phyloP scores from a whole-genome alignment of 1,140 invertebrate genomes.

The Phymastichus coffea region DNA sequence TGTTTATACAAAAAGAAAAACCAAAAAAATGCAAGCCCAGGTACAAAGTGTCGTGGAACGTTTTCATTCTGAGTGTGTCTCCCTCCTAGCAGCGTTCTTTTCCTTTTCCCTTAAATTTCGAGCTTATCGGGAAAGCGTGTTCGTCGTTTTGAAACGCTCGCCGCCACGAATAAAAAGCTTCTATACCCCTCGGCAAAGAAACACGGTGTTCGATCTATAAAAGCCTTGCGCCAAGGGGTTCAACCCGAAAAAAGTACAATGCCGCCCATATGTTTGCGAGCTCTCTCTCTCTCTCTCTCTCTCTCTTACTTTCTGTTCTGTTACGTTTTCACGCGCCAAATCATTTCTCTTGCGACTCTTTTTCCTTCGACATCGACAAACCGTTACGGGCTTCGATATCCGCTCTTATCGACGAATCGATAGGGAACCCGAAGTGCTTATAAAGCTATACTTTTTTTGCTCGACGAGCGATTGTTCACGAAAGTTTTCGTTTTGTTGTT shows the following conservation, averaged over 20 bases:
- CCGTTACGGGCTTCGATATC: slow-evolving; percentile 17
- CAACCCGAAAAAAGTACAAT: slow-evolving; percentile 40
- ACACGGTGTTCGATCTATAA: slow-evolving; percentile 47
- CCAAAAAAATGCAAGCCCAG: not conserved
- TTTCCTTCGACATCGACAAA: not conserved
- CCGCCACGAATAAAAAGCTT: slow-evolving; percentile 16
- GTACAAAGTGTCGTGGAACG: not conserved
- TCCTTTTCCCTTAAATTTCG: slow-evolving; percentile 5
- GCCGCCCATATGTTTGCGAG: slow-evolving; percentile 47
- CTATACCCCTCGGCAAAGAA: slow-evolving; percentile 33
- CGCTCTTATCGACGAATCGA: not conserved
- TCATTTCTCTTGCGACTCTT: slow-evolving; percentile 6
- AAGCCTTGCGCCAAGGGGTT: slow-evolving; percentile 32
- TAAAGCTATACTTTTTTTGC: too few species aligned
- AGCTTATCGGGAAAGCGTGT: slow-evolving; percentile 23
- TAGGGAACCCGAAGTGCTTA: too few species aligned
- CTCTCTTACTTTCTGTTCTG: not conserved
- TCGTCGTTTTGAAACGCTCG: slow-evolving; percentile 17
- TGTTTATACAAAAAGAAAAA: not conserved
- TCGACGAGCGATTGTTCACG: too few species aligned
- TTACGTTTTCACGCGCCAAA: not conserved
- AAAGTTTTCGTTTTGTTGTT: too few species aligned
- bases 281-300: slow-evolving; percentile 36
- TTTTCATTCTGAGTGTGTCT: not conserved
- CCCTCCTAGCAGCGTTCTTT: not conserved